Evolutionary conservation across 2,797 vertebrate species (phyloP), one percentile per base, ranked within the genome.

Genomic region (Pteropus rufus): DNA sequence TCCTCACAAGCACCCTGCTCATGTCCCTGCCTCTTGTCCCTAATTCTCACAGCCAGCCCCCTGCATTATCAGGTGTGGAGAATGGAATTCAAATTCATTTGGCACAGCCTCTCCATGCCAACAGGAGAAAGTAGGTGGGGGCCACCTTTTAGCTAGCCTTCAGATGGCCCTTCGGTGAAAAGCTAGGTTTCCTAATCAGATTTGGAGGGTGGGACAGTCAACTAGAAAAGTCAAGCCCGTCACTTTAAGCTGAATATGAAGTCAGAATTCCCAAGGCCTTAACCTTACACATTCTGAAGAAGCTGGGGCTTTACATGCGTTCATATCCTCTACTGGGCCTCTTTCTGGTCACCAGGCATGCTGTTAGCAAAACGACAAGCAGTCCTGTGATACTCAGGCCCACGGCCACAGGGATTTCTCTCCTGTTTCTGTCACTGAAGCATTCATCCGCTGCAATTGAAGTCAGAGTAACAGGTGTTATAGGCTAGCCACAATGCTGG

Each of bases 401-500:
- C 41, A 99, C 26, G 0, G 98, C 96, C 4, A 99, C 83, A 69
- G 99, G 99, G 70, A 99, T 87, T 46, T 98, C 88, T 91, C 95
- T 98, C 97, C 98, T 98, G 93, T 97, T 98, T 94, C 77, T 99
- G 95, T 99, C 99, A 3, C 91, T 97, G 98, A 97, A 98, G 96
- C 99, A 99, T 98, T 99, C 99, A 87, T 98, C 97, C 89, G 98
- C 99, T 99, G 98, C 67, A 98, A 98, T 41, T 65, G 96, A 98
- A 98, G 97, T 54, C 75, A 98, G 80, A 97, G 76, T 77, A 95
- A 94, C 97, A 81, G 97, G 56, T 77, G 94, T 98, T 97, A 98
- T 0, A 95, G 54, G 84, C 81, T 65, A 93, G 91, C 60, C 85
- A 14, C 0, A 0, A 36, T 1, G 26, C 39, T 10, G 41, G 69